These are phyloP conservation scores for Botrylloides violaceus DNA, from an alignment of 23 tunicate species.

Conservation along the genomic window DNA sequence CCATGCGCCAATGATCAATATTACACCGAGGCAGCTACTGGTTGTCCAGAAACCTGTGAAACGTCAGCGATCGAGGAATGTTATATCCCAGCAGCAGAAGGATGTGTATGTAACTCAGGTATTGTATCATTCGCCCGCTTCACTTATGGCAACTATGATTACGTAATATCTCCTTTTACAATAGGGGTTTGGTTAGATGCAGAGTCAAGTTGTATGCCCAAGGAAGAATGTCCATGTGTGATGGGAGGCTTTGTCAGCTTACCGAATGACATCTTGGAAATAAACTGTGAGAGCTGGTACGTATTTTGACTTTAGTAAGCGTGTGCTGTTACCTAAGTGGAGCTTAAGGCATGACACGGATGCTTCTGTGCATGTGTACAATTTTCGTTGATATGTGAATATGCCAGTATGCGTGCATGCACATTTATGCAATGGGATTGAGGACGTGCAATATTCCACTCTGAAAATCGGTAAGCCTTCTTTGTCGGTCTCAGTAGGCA, in stretches of 20 bases:
- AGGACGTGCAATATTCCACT: too few relatives aligned
- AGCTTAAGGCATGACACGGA: too few relatives aligned
- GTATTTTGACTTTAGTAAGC: too few relatives aligned
- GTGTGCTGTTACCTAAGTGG: too few relatives aligned
- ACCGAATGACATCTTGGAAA: neutral
- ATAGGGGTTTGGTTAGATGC: neutral
- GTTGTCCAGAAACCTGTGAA: slow-evolving; percentile 5
- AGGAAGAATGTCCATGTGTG: neutral
- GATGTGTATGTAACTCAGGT: slow-evolving; percentile 1
- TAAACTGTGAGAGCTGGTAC: neutral
- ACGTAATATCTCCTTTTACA: neutral
- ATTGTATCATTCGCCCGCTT: neutral
- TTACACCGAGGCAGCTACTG: slow-evolving; percentile 10
- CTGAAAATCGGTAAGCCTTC: too few relatives aligned
- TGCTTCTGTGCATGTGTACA: too few relatives aligned
- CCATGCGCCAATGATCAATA: neutral
- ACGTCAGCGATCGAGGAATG: neutral
- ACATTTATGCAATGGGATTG: too few relatives aligned
- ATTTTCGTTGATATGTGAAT: too few relatives aligned
- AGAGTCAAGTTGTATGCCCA: neutral
- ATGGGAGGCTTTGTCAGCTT: neutral
- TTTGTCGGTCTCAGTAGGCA: too few relatives aligned
- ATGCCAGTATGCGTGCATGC: too few relatives aligned
- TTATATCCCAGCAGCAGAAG: neutral
- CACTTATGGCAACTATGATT: too few relatives aligned